phyloP scores from a whole-genome alignment of 2,888 invertebrate genomes.

The Hypolimnas misippus region DNA sequence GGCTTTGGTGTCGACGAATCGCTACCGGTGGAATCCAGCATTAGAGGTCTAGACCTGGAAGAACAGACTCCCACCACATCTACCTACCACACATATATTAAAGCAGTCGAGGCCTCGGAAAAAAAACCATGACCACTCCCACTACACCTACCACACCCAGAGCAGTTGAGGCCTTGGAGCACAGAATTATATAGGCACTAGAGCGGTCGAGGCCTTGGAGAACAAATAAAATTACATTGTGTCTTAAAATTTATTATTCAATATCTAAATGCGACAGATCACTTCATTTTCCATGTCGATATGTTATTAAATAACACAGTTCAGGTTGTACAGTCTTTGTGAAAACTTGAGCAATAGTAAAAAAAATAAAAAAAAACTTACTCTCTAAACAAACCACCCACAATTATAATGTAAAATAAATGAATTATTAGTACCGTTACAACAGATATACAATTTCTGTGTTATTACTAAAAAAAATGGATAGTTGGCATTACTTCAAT shows the following conservation, averaged over 20 bases:
- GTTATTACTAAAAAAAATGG: not conserved
- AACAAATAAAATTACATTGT: slow-evolving; percentile 67
- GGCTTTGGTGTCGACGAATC: too few relatives aligned
- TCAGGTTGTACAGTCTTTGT: slow-evolving; percentile 15
- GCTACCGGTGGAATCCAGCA: too few relatives aligned
- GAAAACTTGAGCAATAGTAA: not conserved
- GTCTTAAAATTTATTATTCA: slow-evolving; percentile 60
- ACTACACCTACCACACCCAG: too few relatives aligned
- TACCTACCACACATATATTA: too few relatives aligned
- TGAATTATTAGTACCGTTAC: slow-evolving; percentile 21
- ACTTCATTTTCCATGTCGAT: slow-evolving; percentile 67
- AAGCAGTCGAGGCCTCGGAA: too few relatives aligned
- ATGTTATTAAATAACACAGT: slow-evolving; percentile 24
- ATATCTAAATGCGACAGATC: slow-evolving; percentile 51
- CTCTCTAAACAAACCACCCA: slow-evolving; percentile 25
- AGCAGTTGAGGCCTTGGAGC: too few relatives aligned
- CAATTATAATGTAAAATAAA: slow-evolving; percentile 15
- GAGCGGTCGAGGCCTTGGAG: slow-evolving; percentile 7
- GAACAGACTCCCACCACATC: too few relatives aligned
- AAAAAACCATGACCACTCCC: not conserved
- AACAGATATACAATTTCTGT: slow-evolving; percentile 3
- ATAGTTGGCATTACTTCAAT: not conserved
- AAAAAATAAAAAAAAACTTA: slow-evolving; percentile 8
- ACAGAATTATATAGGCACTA: too few relatives aligned
- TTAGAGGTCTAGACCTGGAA: too few relatives aligned